Evolutionary conservation across 2,113 vertebrate genomes (phyloP), one percentile per base, ranked within the genome.

Genomic region (Odontesthes bonariensis): DNA sequence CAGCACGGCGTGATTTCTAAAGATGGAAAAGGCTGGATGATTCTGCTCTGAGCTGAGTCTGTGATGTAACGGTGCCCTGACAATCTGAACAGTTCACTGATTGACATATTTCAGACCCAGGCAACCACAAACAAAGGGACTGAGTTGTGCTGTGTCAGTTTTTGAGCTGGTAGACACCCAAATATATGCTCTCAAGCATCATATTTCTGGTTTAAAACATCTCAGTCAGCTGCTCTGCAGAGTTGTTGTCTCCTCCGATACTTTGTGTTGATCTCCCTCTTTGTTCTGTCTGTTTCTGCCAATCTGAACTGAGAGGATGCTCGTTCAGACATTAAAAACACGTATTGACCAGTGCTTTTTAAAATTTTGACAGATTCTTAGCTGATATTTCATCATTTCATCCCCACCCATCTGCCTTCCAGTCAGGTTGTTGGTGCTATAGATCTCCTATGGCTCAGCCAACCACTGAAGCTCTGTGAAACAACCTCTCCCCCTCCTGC

Each of bases 401-500:
- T 88, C 87, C 73, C 72, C 33, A 56, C 74, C 82, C 78, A 81
- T 90, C 77, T 88, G 86, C 83, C 88, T 87, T 82, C 81, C 75
- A 90, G 89, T 86, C 82, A 86, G 74, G 79, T 85, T 84, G 78
- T 59, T 57, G 75, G 69, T 83, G 77, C 85, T 77, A 85, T 80
- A 85, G 88, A 91, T 88, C 88, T 81, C 88, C 78, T 77, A 86
- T 85, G 86, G 84, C 85, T 79, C 64, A 77, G 76, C 83, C 77
- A 87, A 69, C 64, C 64, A 82, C 81, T 89, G 86, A 85, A 88
- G 84, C 68, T 81, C 16, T 83, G 85, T 82, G 54, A 61, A 78
- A 82, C 86, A 89, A 85, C 84, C 83, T 89, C 81, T 79, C 84
- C 88, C 77, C 67, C 27, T 27, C 67, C 27, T 27, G 79, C 56